Conservation (phyloP, 2,797 vertebrate species). For the Menidia menidia region DNA sequence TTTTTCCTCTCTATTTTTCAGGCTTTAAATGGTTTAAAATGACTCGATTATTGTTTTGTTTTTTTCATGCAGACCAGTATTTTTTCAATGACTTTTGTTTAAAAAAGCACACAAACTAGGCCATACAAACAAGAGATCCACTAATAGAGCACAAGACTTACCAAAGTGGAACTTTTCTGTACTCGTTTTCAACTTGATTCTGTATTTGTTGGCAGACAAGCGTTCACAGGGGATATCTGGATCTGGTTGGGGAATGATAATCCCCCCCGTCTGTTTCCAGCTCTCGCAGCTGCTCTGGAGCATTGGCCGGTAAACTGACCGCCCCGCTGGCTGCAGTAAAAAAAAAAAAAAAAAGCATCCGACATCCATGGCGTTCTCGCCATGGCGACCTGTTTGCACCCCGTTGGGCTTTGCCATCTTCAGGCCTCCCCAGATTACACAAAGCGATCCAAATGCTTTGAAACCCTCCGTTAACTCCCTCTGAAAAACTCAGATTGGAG, state of each 20-base stretch:
- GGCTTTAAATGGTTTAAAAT: too few species aligned
- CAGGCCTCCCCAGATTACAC: conserved; percentile 34
- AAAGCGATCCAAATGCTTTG: conserved; percentile 15
- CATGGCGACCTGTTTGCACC: conserved; percentile 4
- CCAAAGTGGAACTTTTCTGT: background rate
- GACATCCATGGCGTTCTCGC: conserved; percentile 12
- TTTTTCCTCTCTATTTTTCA: too few species aligned
- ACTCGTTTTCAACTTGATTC: too few species aligned
- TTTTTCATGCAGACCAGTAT: background rate
- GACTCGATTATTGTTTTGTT: too few species aligned
- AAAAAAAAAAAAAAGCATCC: background rate
- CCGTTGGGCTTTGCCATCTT: conserved; percentile 16
- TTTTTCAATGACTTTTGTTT: background rate
- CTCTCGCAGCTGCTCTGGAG: background rate
- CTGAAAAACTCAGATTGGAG: conserved; percentile 20
- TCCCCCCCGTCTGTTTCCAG: conserved; percentile 9
- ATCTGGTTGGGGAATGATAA: conserved; percentile 1
- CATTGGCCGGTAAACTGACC: background rate
- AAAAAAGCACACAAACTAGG: background rate
- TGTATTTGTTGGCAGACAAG: background rate
- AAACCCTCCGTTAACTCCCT: conserved; percentile 21
- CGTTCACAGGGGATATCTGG: background rate
- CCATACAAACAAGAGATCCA: too few species aligned
- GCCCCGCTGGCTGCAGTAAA: background rate
- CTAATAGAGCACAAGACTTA: background rate